Evolutionary conservation across 1,140 invertebrate species (phyloP), one percentile per base, ranked within the genome.

Genomic region (Aphis gossypii): DNA sequence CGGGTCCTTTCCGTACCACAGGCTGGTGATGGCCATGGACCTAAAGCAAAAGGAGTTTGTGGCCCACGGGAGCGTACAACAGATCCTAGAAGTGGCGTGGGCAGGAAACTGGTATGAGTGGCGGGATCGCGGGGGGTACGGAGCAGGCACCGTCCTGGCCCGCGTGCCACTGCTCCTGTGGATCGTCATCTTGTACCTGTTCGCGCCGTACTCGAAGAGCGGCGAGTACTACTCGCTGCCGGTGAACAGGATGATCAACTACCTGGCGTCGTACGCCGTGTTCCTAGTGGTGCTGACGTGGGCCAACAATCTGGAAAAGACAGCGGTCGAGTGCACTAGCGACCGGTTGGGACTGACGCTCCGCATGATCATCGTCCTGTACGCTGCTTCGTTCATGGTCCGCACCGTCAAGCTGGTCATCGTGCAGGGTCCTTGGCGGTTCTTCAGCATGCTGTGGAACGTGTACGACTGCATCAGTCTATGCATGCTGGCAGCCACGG

Each of bases 61-160:
- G 0, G 97, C 97, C 1, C 97, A 97, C 95, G 96, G 97, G 0
- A 97, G 97, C 94, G 96, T 97, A 46, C 97, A 98, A 95, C 97
- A 97, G 95, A 92, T 48, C 6, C 94, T 96, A 90, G 94, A 95
- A 87, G 94, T 94, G 51, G 95, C 95, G 86, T 96, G 97, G 97
- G 94, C 95, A 3, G 96, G 95, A 0, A 95, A 96, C 54, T 96
- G 96, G 96, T 95, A 96, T 94, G 95, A 95, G n/a, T 97, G 96
- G 96, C 95, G 95, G 90, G 94, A 95, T 23, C 96, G 95, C 94
- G 94, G 95, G 0, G 76, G 76, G 9, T 46, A 94, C 0, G 95
- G 95, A 94, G 94, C 94, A 3, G 94, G 95, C 1, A 94, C 95
- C 1, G 88, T 96, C 0, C 14, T 96, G 7, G 93, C 94, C 1